Base-by-base conservation (phyloP, 1,140 invertebrate genomes). In the Aphelenchoides besseyi region DNA sequence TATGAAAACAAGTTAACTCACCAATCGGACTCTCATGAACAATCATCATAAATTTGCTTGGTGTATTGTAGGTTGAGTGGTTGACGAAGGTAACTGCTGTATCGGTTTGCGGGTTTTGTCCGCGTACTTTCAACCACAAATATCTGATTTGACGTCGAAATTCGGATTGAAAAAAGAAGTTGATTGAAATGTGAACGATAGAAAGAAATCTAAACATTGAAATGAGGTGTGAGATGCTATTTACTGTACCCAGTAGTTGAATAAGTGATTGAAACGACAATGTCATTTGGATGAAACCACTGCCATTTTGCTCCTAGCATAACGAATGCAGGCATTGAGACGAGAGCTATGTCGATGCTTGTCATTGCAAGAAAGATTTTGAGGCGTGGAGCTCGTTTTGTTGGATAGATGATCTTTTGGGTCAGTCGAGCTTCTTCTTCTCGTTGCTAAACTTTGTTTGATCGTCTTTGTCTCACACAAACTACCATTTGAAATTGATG, bases 311-410 rank as follows among this genome's bases (percentile, higher is more conserved):
- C 64, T n/a, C 64, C 66, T 18, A 67, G 41, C 70, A 72, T 72
- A 12, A 72, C 70, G 73, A 72, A 12, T 1, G 26, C 28, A 12
- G 70, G 70, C 12, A 73, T 73, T 5, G 70, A 16, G 26, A 68
- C 72, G 5, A 72, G 9, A 32, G 55, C 29, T 36, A 72, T 72
- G n/a, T 72, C 71, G 23, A 72, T 63, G n/a, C 33, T 33, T 2
- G 70, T 72, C 70, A 72, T 73, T 37, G 73, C 26, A 16, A 72
- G 18, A 29, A 72, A 72, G 32, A 73, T 29, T 2, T 53, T 61
- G 9, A 72, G 30, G 8, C 63, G 70, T 26, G 70, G 70, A 0
- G 18, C 52, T 37, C n/a, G 16, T 3, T 67, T 67, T 69, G 41
- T 67, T n/a, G n/a, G n/a, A n/a, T 18, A 18, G n/a, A 1, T 18